Conservation (phyloP, 64 coral and sea anemone species). For the Montipora capricornis region DNA sequence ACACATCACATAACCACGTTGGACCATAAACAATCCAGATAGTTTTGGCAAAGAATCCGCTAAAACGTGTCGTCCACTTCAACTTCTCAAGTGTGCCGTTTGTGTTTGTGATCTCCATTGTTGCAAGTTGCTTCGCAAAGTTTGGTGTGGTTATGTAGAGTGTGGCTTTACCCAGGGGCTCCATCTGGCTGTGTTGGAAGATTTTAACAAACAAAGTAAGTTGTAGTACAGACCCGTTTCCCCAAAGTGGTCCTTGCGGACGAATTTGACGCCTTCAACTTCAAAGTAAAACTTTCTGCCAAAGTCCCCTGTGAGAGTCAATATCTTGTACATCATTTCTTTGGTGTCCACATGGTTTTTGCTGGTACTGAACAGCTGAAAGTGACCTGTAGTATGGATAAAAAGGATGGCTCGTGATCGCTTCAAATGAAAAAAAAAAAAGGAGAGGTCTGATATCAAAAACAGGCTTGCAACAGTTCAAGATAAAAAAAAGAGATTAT, state of each 20-base stretch:
- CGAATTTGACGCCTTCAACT: conserved; percentile 42
- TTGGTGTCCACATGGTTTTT: conserved; percentile 9
- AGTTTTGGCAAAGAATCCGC: conserved; percentile 38
- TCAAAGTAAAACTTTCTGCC: conserved; percentile 42
- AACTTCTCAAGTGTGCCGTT: conserved; percentile 32
- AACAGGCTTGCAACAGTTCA: neutral
- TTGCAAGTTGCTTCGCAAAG: conserved; percentile 50
- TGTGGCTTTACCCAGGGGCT: conserved; percentile 33
- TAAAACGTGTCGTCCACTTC: conserved; percentile 35
- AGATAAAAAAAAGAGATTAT: neutral
- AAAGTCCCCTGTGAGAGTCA: conserved; percentile 1
- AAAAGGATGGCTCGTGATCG: neutral
- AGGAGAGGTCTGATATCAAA: neutral
- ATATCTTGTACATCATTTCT: conserved; percentile 65
- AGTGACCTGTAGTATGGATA: conserved; percentile 15
- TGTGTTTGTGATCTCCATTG: conserved; percentile 61
- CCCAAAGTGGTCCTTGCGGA: conserved; percentile 50
- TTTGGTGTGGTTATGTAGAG: conserved; percentile 38
- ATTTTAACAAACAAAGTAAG: conserved; percentile 44
- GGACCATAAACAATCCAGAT: conserved; percentile 54
- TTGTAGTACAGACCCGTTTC: conserved; percentile 58
- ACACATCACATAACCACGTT: neutral
- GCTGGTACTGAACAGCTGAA: conserved; percentile 35
- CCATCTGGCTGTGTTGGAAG: neutral
- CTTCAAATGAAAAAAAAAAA: neutral